Evolutionary conservation across 2,888 invertebrate genomes (phyloP), one percentile per base, ranked within the genome.

Genomic region (Cyclophora albipunctata): DNA sequence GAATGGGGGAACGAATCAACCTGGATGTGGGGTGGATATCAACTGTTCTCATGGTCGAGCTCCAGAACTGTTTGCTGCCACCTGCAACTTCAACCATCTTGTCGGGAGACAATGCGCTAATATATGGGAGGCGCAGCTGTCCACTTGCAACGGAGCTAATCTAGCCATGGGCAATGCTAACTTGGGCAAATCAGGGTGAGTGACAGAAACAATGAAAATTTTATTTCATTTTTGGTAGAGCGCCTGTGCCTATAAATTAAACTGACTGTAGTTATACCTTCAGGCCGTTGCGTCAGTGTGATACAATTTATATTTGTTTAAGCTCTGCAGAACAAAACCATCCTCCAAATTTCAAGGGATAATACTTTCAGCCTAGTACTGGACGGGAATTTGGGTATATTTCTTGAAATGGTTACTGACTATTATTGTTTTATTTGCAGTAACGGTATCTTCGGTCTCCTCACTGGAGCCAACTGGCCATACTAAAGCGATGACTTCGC

Each of bases 1-100:
- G 3, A 86, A 86, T 55, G 84, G 84, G 0, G 85, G 83, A 44
- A 71, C 69, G 3, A 69, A 72, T 3, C 84, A 85, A 57, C 84
- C 85, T 1, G 84, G 85, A 2, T 87, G 86, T 55, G 56, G 53
- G 49, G 7, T 66, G 4, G 37, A 37, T 43, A 76, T 69, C 54
- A 68, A 68, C 2, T 86, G 86, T 62, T 80, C 82, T 1, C 85
- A 86, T 59, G 55, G 76, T 34, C 75, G 84, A 2, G 70, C 78
- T 0, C 62, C 61, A 7, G 63, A 78, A 34, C 52, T 81, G 0
- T 80, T 81, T 52, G 81, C 84, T 0, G 67, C 84, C 4, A 74
- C 65, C 49, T 64, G 84, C 6, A 69, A 71, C 20, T 60, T 49
- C 42, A 73, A 83, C 61, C 77, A 75, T 47, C 68, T 84, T 2